Conservation (phyloP, 30 jellyfish, hydroid and myxozoan genomes). For the Sanderia malayensis region DNA sequence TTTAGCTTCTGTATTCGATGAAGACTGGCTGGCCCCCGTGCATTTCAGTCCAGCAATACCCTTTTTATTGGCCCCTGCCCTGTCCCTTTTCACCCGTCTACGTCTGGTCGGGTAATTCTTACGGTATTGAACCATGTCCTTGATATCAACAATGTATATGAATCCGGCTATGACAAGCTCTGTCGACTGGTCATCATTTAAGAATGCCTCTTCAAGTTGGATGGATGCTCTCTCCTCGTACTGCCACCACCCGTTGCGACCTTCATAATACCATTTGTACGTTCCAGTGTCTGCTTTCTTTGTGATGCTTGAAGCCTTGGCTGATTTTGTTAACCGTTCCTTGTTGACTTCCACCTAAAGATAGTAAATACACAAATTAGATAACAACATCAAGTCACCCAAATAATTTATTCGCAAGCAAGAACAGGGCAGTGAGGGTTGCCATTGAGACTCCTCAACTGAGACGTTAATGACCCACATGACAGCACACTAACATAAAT, state of each 20-base stretch:
- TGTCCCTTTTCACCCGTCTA: neutral
- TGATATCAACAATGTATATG: conserved; percentile 73
- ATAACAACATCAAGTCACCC: too few species aligned
- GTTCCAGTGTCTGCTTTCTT: conserved; percentile 11
- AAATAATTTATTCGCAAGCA: too few species aligned
- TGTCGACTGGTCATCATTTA: conserved; percentile 47
- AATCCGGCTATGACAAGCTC: conserved; percentile 89
- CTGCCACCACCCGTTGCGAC: conserved; percentile 99
- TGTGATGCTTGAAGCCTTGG: conserved; percentile 6
- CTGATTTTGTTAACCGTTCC: too few species aligned
- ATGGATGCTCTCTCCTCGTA: conserved; percentile 88
- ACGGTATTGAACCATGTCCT: conserved; percentile 83
- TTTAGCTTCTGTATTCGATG: neutral
- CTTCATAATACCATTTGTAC: conserved; percentile 93
- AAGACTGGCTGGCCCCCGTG: neutral
- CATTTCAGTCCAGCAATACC: neutral
- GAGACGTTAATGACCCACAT: too few species aligned
- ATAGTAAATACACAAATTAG: too few species aligned
- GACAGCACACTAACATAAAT: too few species aligned
- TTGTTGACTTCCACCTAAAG: too few species aligned
- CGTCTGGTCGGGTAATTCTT: conserved; percentile 68
- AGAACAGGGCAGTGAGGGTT: too few species aligned
- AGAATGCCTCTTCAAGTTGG: conserved; percentile 72
- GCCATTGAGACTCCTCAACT: too few species aligned
- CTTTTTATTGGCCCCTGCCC: neutral